Conservation (phyloP, 2,797 vertebrate species). For the Rhinatrema bivittatum region DNA sequence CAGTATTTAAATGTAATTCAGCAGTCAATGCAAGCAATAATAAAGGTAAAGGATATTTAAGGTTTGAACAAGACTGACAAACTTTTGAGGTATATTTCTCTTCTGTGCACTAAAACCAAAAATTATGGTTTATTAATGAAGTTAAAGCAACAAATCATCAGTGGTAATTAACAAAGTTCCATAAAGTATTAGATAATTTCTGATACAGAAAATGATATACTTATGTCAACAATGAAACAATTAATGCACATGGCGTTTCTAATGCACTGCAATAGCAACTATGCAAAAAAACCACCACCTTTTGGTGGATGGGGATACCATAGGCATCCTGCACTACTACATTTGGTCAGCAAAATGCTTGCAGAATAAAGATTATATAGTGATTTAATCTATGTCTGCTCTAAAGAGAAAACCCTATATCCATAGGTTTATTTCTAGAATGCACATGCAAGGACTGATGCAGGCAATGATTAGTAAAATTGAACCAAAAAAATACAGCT, state of each 20-base stretch:
- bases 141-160: slow-evolving; percentile 51
- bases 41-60: slow-evolving; percentile 35
- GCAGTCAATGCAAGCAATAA: slow-evolving; percentile 46
- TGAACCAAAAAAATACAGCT: slow-evolving; percentile 36
- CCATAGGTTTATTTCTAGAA: slow-evolving; percentile 46
- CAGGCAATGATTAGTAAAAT: slow-evolving; percentile 53
- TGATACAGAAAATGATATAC: slow-evolving; percentile 66
- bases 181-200: slow-evolving; percentile 46
- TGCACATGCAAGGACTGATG: slow-evolving; percentile 57
- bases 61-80: slow-evolving; percentile 54
- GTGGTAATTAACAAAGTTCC: slow-evolving; percentile 53
- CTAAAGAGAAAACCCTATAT: slow-evolving; percentile 35
- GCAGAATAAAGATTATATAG: too few relatives aligned
- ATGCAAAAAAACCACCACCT: not conserved
- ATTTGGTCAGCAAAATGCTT: too few relatives aligned
- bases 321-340: too few relatives aligned
- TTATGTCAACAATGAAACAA: slow-evolving; percentile 48
- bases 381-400: slow-evolving; percentile 43
- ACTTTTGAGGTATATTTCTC: slow-evolving; percentile 46
- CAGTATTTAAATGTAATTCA: slow-evolving; percentile 51
- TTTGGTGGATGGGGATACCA: too few relatives aligned
- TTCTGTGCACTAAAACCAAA: slow-evolving; percentile 45
- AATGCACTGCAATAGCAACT: slow-evolving; percentile 51
- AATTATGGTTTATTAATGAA: slow-evolving; percentile 48
- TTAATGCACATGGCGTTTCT: slow-evolving; percentile 47